Conservation (phyloP, 2,113 vertebrate species). For the Apodemus sylvaticus region DNA sequence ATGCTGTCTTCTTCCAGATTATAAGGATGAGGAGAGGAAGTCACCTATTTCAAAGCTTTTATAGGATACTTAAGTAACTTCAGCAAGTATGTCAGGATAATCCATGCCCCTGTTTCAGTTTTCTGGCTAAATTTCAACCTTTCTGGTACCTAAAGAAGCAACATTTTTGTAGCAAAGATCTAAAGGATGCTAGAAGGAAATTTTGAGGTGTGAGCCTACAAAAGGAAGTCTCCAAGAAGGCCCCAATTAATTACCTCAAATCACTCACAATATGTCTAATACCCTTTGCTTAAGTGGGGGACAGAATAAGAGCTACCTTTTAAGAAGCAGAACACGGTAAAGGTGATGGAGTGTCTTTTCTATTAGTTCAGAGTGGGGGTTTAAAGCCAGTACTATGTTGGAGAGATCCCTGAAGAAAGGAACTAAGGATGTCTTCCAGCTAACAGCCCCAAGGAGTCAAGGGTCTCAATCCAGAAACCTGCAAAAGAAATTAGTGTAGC, state of each 20-base stretch:
- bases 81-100: constrained; percentile 17
- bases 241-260: not conserved
- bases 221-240: not conserved
- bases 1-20: not conserved
- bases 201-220: not conserved
- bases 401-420: not conserved
- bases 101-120: not conserved
- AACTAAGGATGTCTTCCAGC: not conserved
- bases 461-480: not conserved
- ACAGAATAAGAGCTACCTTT: not conserved
- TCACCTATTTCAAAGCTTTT: not conserved
- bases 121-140: constrained; percentile 17
- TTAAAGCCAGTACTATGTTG: not conserved
- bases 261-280: not conserved
- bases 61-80: not conserved
- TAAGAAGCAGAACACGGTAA: not conserved
- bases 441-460: not conserved
- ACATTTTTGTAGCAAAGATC: not conserved
- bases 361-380: not conserved
- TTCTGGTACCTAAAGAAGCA: not conserved
- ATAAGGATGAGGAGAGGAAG: not conserved
- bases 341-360: not conserved
- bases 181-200: not conserved
- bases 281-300: not conserved
- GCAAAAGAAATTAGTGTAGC: not conserved